These are phyloP conservation scores for Chinchilla lanigera DNA, from an alignment of 2,113 vertebrate genomes.

Conservation along the genomic window DNA sequence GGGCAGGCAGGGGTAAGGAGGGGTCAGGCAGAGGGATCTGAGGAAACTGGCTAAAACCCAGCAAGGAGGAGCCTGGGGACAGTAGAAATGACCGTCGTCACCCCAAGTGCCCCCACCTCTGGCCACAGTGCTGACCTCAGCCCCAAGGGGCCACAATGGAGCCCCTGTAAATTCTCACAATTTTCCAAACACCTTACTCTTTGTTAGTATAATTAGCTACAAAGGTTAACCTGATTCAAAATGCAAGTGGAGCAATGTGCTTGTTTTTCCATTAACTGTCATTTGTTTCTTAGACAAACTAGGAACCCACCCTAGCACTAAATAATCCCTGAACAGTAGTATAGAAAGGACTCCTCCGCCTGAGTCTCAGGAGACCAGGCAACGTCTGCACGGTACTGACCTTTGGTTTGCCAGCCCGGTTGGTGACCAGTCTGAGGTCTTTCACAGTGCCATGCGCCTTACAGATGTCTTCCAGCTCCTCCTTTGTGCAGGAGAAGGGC, in stretches of 20 bases:
- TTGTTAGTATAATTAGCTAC: background rate
- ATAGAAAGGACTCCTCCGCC: accelerated
- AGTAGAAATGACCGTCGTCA: too few relatives aligned
- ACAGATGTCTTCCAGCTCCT: constrained; percentile 93
- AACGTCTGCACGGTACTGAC: constrained; percentile 76
- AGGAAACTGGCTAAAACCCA: background rate
- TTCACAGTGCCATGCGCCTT: constrained; percentile 92
- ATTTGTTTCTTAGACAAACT: background rate
- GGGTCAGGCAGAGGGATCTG: background rate
- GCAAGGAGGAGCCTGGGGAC: too few relatives aligned
- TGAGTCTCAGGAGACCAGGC: accelerated
- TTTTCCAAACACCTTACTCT: background rate
- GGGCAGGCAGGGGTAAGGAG: accelerated
- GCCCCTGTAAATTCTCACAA: background rate
- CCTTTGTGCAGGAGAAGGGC: constrained; percentile 94
- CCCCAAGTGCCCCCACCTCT: too few relatives aligned
- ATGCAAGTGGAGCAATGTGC: background rate
- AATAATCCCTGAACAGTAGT: background rate
- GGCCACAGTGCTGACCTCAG: background rate
- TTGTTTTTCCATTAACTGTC: background rate
- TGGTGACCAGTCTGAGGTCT: constrained; percentile 95
- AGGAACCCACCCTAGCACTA: background rate
- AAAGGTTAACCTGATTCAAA: background rate
- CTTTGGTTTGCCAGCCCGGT: constrained; percentile 97
- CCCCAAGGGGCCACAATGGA: background rate